Evolutionary conservation across 2,888 invertebrate species (phyloP), one percentile per base, ranked within the genome.

Genomic region (Micoletzkya japonica): DNA sequence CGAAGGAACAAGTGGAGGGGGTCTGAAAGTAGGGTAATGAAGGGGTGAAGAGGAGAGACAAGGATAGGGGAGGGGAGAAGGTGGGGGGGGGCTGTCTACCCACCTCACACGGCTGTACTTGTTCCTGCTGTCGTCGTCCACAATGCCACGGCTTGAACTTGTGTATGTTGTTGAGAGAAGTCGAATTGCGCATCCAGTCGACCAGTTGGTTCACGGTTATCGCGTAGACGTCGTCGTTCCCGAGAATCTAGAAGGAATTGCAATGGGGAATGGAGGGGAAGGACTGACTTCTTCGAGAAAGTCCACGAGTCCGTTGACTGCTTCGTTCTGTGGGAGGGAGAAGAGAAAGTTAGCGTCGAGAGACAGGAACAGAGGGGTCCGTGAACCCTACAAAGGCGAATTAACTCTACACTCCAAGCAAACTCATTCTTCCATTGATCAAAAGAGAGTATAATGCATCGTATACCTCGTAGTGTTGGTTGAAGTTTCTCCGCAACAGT

Each of bases 111-210:
- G 84, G 84, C 57, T 77, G 80, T 28, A 78, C 74, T 4, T 68
- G 57, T 6, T 58, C 57, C 37, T 74, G 74, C 6, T 75, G 77
- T 34, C 75, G 72, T 69, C 74, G 57, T 4, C 76, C 71, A 74
- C 86, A 85, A 44, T 79, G 77, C 84, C 85, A 85, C 0, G 82
- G 76, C n/a, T 68, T 68, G 64, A 85, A 78, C 26, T 57, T 57
- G 67, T 71, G 63, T 30, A 85, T 28, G 14, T 73, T 66, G 24
- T 73, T 50, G 20, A 79, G 49, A 0, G 75, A 66, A 14, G 77
- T 78, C 4, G 85, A 86, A 6, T 70, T 69, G 44, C 72, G 71
- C 75, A 86, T 79, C 86, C 86, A 85, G 52, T 79, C 80, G 34
- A 85, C 71, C 4, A 80, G 73, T 61, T 86, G 83, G 14, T 72